phyloP scores from a whole-genome alignment of 2,113 vertebrate genomes.

The Neoarius graeffei region DNA sequence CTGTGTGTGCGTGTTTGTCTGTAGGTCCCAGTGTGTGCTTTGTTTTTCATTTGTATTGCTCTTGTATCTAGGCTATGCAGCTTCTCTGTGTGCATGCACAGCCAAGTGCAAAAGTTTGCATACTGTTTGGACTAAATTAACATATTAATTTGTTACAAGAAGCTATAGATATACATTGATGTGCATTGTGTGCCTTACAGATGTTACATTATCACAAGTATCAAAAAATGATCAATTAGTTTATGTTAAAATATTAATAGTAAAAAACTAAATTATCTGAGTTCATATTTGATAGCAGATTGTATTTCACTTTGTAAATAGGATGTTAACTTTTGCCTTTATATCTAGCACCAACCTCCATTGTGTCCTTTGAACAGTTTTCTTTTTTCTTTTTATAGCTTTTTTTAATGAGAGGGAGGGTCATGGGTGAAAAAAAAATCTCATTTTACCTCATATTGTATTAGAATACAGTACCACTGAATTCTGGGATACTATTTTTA shows the following conservation, averaged over 20 bases:
- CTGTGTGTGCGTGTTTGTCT: constrained; percentile 11
- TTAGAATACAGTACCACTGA: background rate
- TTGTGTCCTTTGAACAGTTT: background rate
- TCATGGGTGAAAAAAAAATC: background rate
- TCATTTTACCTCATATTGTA: background rate
- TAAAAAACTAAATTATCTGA: background rate
- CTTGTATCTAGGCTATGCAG: background rate
- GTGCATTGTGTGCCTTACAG: background rate
- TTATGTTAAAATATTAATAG: background rate
- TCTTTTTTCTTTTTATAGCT: no score
- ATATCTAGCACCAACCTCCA: background rate
- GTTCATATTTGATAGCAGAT: background rate
- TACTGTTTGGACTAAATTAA: background rate
- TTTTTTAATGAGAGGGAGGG: no score
- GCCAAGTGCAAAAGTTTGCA: background rate
- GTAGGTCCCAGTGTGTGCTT: constrained; percentile 31
- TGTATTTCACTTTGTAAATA: background rate
- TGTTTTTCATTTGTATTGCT: constrained; percentile 26
- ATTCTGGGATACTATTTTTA: background rate
- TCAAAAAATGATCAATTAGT: background rate
- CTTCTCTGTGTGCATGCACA: background rate
- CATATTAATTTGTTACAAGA: constrained; percentile 3
- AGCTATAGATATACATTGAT: background rate
- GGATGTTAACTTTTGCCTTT: background rate
- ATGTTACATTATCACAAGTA: background rate